Percentiles rank a stretch among this genome's conserved stretches.
These are phyloP conservation scores for Drosophila flavopinicola DNA, from an alignment of 2,888 invertebrate species.

Conservation along the genomic window DNA sequence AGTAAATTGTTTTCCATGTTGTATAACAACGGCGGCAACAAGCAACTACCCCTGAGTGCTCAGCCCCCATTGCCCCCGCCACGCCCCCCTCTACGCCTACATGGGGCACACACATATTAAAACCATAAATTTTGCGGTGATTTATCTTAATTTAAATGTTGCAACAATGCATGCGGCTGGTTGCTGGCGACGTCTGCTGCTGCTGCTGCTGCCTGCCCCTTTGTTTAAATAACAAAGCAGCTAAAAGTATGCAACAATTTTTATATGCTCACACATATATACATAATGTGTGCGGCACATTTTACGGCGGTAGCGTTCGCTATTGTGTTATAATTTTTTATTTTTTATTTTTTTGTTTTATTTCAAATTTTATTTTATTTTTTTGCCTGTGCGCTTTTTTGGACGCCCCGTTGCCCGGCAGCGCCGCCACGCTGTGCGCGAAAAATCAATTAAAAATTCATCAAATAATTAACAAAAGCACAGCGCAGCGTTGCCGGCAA, in stretches of 20 bases:
- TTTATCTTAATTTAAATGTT: slow-evolving; percentile 84
- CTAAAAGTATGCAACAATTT: slow-evolving; percentile 74
- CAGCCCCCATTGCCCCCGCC: neutral
- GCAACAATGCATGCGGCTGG: slow-evolving; percentile 75
- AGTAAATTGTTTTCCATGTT: slow-evolving; percentile 82
- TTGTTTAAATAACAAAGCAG: slow-evolving; percentile 76
- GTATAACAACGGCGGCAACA: slow-evolving; percentile 78
- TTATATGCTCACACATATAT: slow-evolving; percentile 25
- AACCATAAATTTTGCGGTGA: slow-evolving; percentile 84
- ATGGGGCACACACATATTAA: slow-evolving; percentile 64
- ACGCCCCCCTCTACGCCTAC: neutral
- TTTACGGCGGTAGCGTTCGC: slow-evolving; percentile 31
- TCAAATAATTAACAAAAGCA: slow-evolving; percentile 83
- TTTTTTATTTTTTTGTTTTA: slow-evolving; percentile 13
- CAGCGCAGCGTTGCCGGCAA: slow-evolving; percentile 46
- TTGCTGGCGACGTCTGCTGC: slow-evolving; percentile 51
- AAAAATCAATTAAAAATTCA: slow-evolving; percentile 83
- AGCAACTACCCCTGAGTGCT: slow-evolving; percentile 49
- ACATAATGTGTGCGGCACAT: slow-evolving; percentile 39
- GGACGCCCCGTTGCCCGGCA: slow-evolving; percentile 26
- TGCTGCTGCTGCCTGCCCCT: slow-evolving; percentile 54
- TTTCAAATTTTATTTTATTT: slow-evolving; percentile 18
- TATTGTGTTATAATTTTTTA: slow-evolving; percentile 45
- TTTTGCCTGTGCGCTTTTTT: slow-evolving; percentile 18
- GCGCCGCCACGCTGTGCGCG: slow-evolving; percentile 65